A percentile compares a stretch with the other conserved stretches of the same genome.
These are phyloP conservation scores for Drosophila biarmipes DNA, from an alignment of 1,140 invertebrate species.

Conservation along the genomic window DNA sequence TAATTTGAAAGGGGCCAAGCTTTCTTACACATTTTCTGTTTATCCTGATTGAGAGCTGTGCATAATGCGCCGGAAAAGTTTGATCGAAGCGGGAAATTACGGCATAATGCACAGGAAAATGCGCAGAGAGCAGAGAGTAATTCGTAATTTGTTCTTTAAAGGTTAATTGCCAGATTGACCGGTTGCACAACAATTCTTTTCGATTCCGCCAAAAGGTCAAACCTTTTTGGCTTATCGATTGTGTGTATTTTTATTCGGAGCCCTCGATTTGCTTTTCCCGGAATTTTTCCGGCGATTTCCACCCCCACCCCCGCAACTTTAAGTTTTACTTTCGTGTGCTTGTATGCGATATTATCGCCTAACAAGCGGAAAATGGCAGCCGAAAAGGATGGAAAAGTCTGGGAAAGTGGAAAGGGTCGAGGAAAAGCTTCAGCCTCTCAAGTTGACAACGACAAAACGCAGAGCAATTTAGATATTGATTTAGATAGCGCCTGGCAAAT, in stretches of 20 bases:
- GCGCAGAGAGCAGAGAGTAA: neutral
- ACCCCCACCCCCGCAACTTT: neutral
- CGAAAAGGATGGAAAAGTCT: slow-evolving; percentile 19
- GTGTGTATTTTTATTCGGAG: slow-evolving; percentile 4
- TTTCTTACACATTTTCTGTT: neutral
- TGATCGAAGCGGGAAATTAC: slow-evolving; percentile 19
- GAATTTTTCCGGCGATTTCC: neutral
- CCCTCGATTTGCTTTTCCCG: neutral
- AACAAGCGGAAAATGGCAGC: slow-evolving; percentile 64
- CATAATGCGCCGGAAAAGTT: slow-evolving; percentile 19
- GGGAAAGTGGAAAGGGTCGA: neutral
- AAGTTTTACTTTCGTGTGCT: slow-evolving; percentile 30
- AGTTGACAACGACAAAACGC: slow-evolving; percentile 45
- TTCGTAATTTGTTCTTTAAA: slow-evolving; percentile 13
- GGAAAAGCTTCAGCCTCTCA: slow-evolving; percentile 5
- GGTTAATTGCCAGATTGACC: slow-evolving; percentile 26
- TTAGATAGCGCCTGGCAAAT: slow-evolving; percentile 58
- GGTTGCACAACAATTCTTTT: slow-evolving; percentile 24
- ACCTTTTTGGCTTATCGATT: slow-evolving; percentile 27
- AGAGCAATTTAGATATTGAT: slow-evolving; percentile 69
- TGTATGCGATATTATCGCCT: slow-evolving; percentile 59
- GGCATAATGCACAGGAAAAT: neutral
- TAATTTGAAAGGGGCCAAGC: slow-evolving; percentile 15
- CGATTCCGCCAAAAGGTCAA: slow-evolving; percentile 25
- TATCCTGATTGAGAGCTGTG: slow-evolving; percentile 31